A percentile compares a stretch with the other conserved stretches of the same genome.
phyloP scores from a whole-genome alignment of 1,140 invertebrate genomes.

The Pogonus chalceus region DNA sequence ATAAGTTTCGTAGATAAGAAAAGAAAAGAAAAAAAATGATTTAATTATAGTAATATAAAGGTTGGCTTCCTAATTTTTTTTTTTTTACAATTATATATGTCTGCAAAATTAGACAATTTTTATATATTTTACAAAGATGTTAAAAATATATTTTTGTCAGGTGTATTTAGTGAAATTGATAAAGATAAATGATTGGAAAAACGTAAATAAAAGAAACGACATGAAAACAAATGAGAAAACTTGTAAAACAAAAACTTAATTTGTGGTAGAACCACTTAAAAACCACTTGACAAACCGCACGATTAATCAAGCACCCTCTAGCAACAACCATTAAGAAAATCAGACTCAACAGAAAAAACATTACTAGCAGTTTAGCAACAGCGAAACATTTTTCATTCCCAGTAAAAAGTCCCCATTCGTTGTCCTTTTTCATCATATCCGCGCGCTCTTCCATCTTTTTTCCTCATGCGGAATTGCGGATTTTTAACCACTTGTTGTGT shows the following conservation, averaged over 20 bases:
- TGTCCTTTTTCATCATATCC: background rate
- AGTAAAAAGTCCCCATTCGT: background rate
- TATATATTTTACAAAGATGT: too few relatives aligned
- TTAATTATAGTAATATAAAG: too few relatives aligned
- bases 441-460: background rate
- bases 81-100: too few relatives aligned
- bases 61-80: too few relatives aligned
- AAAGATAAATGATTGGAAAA: too few relatives aligned
- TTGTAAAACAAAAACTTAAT: conserved; percentile 3
- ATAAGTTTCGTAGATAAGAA: too few relatives aligned
- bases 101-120: too few relatives aligned
- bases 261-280: background rate
- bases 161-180: too few relatives aligned
- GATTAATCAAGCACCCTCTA: conserved; percentile 4
- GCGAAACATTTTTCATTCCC: background rate
- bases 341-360: background rate
- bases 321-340: background rate
- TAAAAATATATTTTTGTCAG: too few relatives aligned
- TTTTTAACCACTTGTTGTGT: conserved; percentile 6
- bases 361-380: background rate
- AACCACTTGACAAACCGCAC: conserved; percentile 1
- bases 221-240: too few relatives aligned
- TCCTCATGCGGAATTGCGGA: background rate
- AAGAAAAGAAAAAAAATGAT: too few relatives aligned
- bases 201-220: too few relatives aligned